Base-by-base conservation (phyloP, 2,888 invertebrate species). In the Macrosoma leucophasiata region DNA sequence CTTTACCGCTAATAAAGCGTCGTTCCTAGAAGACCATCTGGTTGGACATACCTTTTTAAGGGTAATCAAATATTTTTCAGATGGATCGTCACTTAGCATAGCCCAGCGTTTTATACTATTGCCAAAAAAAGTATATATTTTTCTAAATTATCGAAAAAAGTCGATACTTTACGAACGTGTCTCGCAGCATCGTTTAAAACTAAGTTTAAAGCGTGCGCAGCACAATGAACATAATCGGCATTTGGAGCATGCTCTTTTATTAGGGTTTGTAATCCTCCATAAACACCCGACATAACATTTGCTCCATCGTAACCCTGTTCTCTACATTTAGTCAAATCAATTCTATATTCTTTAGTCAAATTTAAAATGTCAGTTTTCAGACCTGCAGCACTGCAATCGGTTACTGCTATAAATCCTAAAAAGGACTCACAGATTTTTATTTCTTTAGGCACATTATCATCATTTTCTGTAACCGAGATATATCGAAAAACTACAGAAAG, bases 321-420 rank as follows among this genome's bases (percentile, higher is more conserved):
- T 46, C 46, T 44, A 48, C 44, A 44, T 46, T 42, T 43, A 40
- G 41, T 39, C 40, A 46, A 46, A 48, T 41, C 46, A 46, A 46
- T 46, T 43, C 37, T 43, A 47, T 44, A 43, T 47, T 44, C 44
- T 47, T 44, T 42, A 39, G 20, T 41, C 39, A 21, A 17, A 38
- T 46, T 43, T 40, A 40, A 43, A 40, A 40, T 40, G 13, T 12
- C 38, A 44, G 36, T 34, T 41, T 41, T 36, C n/a, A 41, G 41
- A 19, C 43, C 39, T 40, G 15, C 38, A 29, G 40, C 36, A 32
- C 36, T 41, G 34, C 41, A 34, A 42, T 42, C 42, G 36, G 39
- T 15, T 36, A 46, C 40, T 40, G 40, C 38, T 38, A 21, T 46
- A 13, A 42, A 46, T 14, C 42, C 42, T 24, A 39, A 45, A 43